phyloP scores from a whole-genome alignment of 1,140 invertebrate species.

The Saccostrea cuccullata region DNA sequence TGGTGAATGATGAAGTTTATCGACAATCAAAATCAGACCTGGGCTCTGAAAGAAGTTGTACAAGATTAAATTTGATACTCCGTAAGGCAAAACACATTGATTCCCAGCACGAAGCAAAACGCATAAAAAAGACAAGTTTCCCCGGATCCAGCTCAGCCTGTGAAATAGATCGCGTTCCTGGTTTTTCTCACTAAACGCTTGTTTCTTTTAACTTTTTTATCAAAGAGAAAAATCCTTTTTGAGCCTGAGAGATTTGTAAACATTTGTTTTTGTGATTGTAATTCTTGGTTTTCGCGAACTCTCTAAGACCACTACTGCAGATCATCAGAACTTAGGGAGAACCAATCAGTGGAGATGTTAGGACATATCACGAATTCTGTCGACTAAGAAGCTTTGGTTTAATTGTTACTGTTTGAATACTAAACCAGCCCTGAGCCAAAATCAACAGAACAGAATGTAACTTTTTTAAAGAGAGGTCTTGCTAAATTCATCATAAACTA shows the following conservation, averaged over 20 bases:
- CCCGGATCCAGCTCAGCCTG: not conserved
- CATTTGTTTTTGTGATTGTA: conserved; percentile 43
- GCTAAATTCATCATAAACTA: not conserved
- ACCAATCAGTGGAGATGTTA: not conserved
- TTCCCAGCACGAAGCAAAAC: conserved; percentile 22
- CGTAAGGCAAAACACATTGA: conserved; percentile 8
- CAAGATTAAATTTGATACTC: conserved; percentile 38
- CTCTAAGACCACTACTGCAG: not conserved
- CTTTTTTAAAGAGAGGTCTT: not conserved
- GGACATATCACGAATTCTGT: not conserved
- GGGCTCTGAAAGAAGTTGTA: conserved; percentile 35
- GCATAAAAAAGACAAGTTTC: conserved; percentile 32
- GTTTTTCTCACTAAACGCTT: conserved; percentile 27
- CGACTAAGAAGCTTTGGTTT: not conserved
- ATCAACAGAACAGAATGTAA: not conserved
- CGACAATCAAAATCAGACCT: not conserved
- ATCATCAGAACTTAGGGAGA: not conserved
- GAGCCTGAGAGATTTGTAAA: conserved; percentile 43
- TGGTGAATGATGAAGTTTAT: conserved; percentile 15
- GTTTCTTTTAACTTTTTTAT: conserved; percentile 43
- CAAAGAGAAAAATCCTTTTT: conserved; percentile 28
- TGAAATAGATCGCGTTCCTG: conserved; percentile 28
- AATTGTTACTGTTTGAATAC: not conserved
- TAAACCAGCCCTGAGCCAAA: not conserved
- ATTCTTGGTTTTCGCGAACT: conserved; percentile 19